These are phyloP conservation scores for Brachyptera risi DNA, from an alignment of 2,888 invertebrate species.

Conservation along the genomic window DNA sequence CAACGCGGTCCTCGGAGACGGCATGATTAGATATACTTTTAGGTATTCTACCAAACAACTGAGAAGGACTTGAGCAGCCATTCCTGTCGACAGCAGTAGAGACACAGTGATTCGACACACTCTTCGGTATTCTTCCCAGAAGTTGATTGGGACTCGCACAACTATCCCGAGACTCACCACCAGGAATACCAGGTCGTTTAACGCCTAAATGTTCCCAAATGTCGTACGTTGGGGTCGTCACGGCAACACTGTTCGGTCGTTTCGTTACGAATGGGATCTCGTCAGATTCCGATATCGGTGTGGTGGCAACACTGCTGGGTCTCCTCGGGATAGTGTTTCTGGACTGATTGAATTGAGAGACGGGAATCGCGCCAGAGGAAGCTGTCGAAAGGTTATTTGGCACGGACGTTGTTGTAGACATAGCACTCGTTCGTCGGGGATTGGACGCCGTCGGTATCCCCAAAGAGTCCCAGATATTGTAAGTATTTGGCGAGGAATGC, in stretches of 20 bases:
- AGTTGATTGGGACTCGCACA: too few relatives aligned
- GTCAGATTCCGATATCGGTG: neutral
- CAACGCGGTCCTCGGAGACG: neutral
- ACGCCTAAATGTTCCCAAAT: conserved; percentile 9
- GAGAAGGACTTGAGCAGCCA: neutral
- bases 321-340: too few relatives aligned
- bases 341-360: neutral
- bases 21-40: neutral
- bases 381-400: neutral
- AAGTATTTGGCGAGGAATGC: neutral
- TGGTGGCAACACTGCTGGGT: conserved; percentile 7
- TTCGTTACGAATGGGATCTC: too few relatives aligned
- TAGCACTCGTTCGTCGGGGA: neutral
- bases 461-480: conserved; percentile 15
- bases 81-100: too few relatives aligned
- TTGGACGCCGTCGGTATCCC: conserved; percentile 10
- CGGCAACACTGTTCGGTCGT: conserved; percentile 4
- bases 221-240: conserved; percentile 2
- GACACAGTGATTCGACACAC: neutral
- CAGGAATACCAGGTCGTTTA: neutral
- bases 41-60: neutral
- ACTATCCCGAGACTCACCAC: neutral
- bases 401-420: neutral
- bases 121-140: neutral
- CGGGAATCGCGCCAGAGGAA: neutral